Evolutionary conservation across 1,140 invertebrate species (phyloP).

Genomic region (Calephelis virginiensis): DNA sequence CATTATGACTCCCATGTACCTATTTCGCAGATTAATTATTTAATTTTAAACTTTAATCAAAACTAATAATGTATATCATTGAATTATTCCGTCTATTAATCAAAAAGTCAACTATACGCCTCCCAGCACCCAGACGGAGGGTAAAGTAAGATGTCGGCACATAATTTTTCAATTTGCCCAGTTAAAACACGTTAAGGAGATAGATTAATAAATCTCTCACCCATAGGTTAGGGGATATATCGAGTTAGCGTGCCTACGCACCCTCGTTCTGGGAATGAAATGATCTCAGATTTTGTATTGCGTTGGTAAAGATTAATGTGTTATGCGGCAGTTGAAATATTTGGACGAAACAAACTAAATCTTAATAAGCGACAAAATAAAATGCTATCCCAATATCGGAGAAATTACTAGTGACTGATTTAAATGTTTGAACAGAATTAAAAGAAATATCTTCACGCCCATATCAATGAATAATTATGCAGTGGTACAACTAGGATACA

Average conservation of each 20-base stretch:
- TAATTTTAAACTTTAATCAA: neutral
- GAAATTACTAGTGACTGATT: too few relatives aligned
- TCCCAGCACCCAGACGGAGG: conserved; percentile 24
- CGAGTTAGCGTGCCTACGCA: conserved; percentile 44
- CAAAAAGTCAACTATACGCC: conserved; percentile 19
- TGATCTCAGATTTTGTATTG: conserved; percentile 19
- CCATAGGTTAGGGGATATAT: conserved; percentile 41
- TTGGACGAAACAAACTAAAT: too few relatives aligned
- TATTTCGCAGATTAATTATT: too few relatives aligned
- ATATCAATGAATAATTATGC: too few relatives aligned
- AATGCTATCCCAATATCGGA: too few relatives aligned
- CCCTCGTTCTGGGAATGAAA: conserved; percentile 27
- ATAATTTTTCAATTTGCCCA: conserved; percentile 70
- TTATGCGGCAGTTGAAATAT: neutral
- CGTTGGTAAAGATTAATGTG: conserved; percentile 1
- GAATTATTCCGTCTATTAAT: conserved; percentile 10
- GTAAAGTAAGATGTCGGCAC: conserved; percentile 50
- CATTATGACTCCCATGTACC: too few relatives aligned
- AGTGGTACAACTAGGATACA: too few relatives aligned
- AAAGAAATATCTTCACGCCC: too few relatives aligned
- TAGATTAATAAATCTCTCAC: conserved; percentile 71
- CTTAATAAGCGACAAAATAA: too few relatives aligned
- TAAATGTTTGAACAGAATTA: too few relatives aligned
- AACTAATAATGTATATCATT: neutral
- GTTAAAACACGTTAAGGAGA: conserved; percentile 67